Percentiles rank a stretch among this genome's conserved stretches.
These are phyloP conservation scores for Hemicentrotus pulcherrimus DNA, from an alignment of 35 echinoderm and acorn worm species.

Conservation along the genomic window DNA sequence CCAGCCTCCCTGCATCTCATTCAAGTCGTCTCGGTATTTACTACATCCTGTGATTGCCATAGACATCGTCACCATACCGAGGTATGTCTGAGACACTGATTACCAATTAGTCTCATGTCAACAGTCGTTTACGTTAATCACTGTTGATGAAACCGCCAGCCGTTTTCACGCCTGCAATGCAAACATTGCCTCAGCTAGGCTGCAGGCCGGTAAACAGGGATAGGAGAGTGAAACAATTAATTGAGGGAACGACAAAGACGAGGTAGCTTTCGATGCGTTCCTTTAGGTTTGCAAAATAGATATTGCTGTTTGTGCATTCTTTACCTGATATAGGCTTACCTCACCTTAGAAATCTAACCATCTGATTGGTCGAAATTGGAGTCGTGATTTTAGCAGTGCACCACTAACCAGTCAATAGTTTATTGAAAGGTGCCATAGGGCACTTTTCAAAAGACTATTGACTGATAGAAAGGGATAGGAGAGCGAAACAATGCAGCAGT, in stretches of 20 bases:
- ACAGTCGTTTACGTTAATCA: conserved; percentile 3
- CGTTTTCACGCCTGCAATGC: neutral
- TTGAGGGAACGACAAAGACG: neutral
- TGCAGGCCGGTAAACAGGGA: neutral
- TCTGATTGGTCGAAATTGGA: too few relatives aligned
- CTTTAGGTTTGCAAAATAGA: too few relatives aligned
- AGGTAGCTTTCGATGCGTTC: too few relatives aligned
- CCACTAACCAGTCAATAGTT: too few relatives aligned
- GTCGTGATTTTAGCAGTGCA: too few relatives aligned
- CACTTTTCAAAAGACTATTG: too few relatives aligned
- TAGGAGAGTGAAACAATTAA: neutral
- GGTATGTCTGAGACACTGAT: neutral
- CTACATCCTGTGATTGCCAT: neutral
- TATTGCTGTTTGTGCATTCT: too few relatives aligned
- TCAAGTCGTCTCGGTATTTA: neutral
- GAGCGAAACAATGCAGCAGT: neutral
- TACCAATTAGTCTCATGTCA: conserved; percentile 11
- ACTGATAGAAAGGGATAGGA: too few relatives aligned
- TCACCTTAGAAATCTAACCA: too few relatives aligned
- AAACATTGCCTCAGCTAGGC: neutral
- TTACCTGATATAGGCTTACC: too few relatives aligned
- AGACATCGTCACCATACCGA: neutral
- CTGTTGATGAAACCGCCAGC: neutral
- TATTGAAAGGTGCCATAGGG: too few relatives aligned
- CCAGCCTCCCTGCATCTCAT: too few relatives aligned